A percentile compares a stretch with the other conserved stretches of the same genome.
Evolutionary conservation across 2,888 invertebrate genomes (phyloP).

Genomic region (Callimorpha dominula): DNA sequence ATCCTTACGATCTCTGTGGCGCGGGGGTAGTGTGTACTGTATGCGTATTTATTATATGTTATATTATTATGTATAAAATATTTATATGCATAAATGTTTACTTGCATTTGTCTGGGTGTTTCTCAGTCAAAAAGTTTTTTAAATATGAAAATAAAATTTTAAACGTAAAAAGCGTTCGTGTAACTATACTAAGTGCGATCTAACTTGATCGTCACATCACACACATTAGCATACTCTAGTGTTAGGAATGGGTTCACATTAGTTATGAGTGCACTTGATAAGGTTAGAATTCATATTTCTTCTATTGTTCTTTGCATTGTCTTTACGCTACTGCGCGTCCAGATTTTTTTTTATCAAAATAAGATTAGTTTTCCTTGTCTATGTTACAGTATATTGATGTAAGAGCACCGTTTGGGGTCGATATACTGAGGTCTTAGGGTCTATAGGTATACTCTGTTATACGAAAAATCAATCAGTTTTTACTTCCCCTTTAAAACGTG

Average conservation of each 20-base stretch:
- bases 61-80: too few relatives aligned
- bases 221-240: background rate
- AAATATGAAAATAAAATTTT: too few relatives aligned
- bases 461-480: background rate
- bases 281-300: background rate
- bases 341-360: too few relatives aligned
- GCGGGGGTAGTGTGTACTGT: background rate
- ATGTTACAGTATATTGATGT: too few relatives aligned
- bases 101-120: too few relatives aligned
- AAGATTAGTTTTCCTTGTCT: too few relatives aligned
- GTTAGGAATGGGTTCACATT: background rate
- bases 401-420: too few relatives aligned
- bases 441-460: background rate
- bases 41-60: background rate
- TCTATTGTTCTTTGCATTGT: background rate
- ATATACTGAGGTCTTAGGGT: too few relatives aligned
- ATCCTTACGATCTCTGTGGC: conserved; percentile 31
- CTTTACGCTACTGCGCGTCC: too few relatives aligned
- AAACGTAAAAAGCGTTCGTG: background rate
- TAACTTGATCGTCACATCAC: background rate
- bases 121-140: too few relatives aligned
- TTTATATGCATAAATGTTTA: too few relatives aligned
- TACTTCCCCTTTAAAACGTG: background rate
- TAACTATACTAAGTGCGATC: background rate
- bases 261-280: background rate